Evolutionary conservation across 1,140 invertebrate species (phyloP).

Genomic region (Drosophila pallidifrons): DNA sequence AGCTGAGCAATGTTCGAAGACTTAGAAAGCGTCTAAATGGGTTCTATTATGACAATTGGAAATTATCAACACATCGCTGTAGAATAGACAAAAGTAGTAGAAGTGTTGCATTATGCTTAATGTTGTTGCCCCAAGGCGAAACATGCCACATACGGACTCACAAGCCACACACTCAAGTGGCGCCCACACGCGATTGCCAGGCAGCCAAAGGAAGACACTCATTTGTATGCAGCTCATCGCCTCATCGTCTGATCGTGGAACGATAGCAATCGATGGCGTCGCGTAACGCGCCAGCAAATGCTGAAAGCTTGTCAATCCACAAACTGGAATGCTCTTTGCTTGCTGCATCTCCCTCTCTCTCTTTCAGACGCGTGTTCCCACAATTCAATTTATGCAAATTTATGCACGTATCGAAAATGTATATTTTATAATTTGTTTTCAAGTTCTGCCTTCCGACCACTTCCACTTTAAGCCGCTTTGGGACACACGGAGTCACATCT

Average conservation of each 20-base stretch:
- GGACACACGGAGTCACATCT: slow-evolving; percentile 13
- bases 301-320: slow-evolving; percentile 70
- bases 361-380: slow-evolving; percentile 52
- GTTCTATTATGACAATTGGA: slow-evolving; percentile 52
- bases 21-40: slow-evolving; percentile 66
- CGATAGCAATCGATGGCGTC: slow-evolving; percentile 72
- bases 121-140: slow-evolving; percentile 31
- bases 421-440: slow-evolving; percentile 72
- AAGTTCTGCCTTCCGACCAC: slow-evolving; percentile 51
- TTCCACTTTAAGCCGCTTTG: slow-evolving; percentile 51
- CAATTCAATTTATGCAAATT: slow-evolving; percentile 70
- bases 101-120: slow-evolving; percentile 44
- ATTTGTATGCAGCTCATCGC: slow-evolving; percentile 71
- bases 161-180: slow-evolving; percentile 48
- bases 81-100: not conserved
- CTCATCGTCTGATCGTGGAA: slow-evolving; percentile 30
- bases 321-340: slow-evolving; percentile 21
- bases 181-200: slow-evolving; percentile 60
- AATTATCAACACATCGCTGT: slow-evolving; percentile 50
- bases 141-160: slow-evolving; percentile 8
- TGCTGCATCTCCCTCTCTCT: not conserved
- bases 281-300: slow-evolving; percentile 70
- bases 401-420: slow-evolving; percentile 53
- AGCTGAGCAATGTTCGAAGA: slow-evolving; percentile 18
- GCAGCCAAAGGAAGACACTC: slow-evolving; percentile 23